These are phyloP conservation scores for Andricus curvator DNA, from an alignment of 2,888 invertebrate genomes.

Conservation along the genomic window DNA sequence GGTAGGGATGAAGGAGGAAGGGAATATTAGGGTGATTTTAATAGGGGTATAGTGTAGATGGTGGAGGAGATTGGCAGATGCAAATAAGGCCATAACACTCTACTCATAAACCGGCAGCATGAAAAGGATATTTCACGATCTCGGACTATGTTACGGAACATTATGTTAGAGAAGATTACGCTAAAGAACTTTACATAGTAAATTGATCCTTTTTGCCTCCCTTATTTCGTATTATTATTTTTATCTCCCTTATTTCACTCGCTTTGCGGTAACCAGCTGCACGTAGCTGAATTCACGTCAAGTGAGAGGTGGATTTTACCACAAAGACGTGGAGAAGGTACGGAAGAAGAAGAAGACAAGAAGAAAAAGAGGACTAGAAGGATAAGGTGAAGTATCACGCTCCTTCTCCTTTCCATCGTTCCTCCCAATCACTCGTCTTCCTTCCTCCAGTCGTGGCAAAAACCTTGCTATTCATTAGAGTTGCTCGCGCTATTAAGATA, in stretches of 20 bases:
- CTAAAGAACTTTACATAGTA: constrained; percentile 15
- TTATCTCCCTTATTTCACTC: constrained; percentile 17
- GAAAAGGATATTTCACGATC: background rate
- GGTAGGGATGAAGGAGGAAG: no score
- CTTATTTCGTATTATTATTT: constrained; percentile 36
- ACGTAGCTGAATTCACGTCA: constrained; percentile 44
- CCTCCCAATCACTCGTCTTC: constrained; percentile 4
- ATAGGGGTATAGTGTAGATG: no score
- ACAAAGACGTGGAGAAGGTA: constrained; percentile 45
- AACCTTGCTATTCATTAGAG: constrained; percentile 75
- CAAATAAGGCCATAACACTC: background rate
- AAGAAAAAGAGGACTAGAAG: constrained; percentile 28
- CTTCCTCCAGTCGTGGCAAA: constrained; percentile 55
- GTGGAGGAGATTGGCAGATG: no score
- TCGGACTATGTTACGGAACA: background rate
- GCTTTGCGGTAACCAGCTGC: constrained; percentile 50
- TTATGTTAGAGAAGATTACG: background rate
- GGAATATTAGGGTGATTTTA: no score
- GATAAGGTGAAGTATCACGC: constrained; percentile 44
- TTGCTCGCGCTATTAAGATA: constrained; percentile 74
- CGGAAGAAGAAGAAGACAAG: constrained; percentile 34
- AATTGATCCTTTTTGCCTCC: constrained; percentile 26
- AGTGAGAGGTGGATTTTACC: constrained; percentile 51
- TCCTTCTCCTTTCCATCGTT: constrained; percentile 39
- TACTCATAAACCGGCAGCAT: background rate